These are phyloP conservation scores for Drosophila ohnishii DNA, from an alignment of 1,140 invertebrate genomes.

Conservation along the genomic window DNA sequence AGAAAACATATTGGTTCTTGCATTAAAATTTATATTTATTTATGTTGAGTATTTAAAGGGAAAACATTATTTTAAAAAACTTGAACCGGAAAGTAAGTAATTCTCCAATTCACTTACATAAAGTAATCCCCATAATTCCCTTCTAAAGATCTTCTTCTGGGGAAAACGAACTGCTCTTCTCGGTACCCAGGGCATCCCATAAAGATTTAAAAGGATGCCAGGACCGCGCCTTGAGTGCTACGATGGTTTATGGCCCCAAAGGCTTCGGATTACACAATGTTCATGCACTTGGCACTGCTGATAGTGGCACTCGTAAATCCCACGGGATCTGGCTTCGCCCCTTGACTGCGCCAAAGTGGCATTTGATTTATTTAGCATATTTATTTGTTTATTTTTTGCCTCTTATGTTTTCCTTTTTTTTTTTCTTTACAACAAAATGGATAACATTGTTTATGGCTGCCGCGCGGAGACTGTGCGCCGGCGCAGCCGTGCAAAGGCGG, in stretches of 20 bases:
- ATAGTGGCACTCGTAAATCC: conserved; percentile 27
- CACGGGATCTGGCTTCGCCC: conserved; percentile 1
- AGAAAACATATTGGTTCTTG: neutral
- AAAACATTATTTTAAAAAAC: no score
- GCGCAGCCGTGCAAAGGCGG: conserved; percentile 31
- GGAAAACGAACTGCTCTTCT: neutral
- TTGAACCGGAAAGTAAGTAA: neutral
- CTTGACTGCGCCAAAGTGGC: conserved; percentile 37
- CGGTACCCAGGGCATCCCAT: conserved; percentile 9
- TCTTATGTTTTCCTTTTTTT: neutral
- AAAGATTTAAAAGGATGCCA: conserved; percentile 24
- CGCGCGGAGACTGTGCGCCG: conserved; percentile 39
- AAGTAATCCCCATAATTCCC: neutral
- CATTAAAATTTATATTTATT: neutral
- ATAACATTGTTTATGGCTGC: conserved; percentile 57
- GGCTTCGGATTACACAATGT: conserved; percentile 66
- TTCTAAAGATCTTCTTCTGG: neutral
- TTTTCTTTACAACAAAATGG: conserved; percentile 36
- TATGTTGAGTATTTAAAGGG: neutral
- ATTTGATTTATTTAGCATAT: conserved; percentile 58
- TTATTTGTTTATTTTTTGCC: conserved; percentile 31
- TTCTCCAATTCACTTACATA: neutral
- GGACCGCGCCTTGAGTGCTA: conserved; percentile 11
- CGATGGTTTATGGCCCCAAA: conserved; percentile 57
- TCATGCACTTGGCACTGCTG: conserved; percentile 15